Percentiles rank a stretch among this genome's conserved stretches.
These are phyloP conservation scores for Bubo scandiacus DNA, from an alignment of 2,113 vertebrate genomes.

Conservation along the genomic window DNA sequence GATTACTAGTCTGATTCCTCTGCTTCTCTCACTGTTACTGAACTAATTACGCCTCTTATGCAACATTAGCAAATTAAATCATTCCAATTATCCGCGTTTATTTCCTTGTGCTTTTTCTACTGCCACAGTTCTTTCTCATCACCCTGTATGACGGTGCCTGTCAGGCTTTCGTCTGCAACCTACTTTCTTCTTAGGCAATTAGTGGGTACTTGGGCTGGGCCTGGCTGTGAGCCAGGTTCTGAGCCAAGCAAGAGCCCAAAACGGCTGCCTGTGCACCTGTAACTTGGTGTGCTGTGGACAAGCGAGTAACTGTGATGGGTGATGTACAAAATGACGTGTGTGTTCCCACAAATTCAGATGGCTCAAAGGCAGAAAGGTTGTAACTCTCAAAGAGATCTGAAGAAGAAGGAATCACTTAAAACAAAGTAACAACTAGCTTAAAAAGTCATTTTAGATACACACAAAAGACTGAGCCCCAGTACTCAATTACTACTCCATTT, in stretches of 20 bases:
- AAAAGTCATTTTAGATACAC: not conserved
- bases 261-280: accelerated
- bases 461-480: not conserved
- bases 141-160: conserved; percentile 8
- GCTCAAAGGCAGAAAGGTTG: not conserved
- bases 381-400: not conserved
- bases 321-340: accelerated
- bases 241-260: not conserved
- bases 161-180: conserved; percentile 15
- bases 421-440: not conserved
- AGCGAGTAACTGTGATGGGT: accelerated
- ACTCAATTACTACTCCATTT: not conserved
- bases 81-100: conserved; percentile 66
- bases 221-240: not conserved
- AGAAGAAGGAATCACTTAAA: not conserved
- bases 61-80: conserved; percentile 72
- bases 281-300: accelerated
- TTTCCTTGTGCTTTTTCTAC: conserved; percentile 48
- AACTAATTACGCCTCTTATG: conserved; percentile 70
- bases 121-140: conserved; percentile 29
- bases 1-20: conserved; percentile 64
- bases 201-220: not conserved
- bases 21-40: conserved; percentile 65
- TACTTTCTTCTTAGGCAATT: conserved; percentile 7
- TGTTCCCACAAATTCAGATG: accelerated